Percentiles rank a stretch among this genome's conserved stretches.
Evolutionary conservation across 2,113 vertebrate genomes (phyloP).

Genomic region (Sapayoa aenigma): DNA sequence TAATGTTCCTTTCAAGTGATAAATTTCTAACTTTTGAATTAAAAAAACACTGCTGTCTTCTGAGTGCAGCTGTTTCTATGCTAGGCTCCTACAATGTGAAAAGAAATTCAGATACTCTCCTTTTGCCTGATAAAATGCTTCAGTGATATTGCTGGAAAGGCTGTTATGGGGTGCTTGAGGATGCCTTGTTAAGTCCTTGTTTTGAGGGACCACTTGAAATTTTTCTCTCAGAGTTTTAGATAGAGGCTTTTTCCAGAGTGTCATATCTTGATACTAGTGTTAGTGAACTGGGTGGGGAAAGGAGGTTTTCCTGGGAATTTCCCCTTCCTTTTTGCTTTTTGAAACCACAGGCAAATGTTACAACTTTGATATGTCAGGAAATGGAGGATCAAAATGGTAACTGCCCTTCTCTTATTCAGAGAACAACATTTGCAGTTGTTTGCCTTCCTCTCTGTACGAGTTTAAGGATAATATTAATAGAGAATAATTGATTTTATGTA

Average conservation of each 20-base stretch:
- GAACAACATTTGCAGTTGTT: not conserved
- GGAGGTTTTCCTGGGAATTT: not conserved
- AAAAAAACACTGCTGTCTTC: not conserved
- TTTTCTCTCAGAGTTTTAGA: not conserved
- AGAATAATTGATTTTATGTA: not conserved
- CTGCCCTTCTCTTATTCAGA: not conserved
- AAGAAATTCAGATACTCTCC: not conserved
- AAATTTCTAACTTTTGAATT: not conserved
- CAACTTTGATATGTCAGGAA: not conserved
- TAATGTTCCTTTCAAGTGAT: not conserved
- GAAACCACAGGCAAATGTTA: not conserved
- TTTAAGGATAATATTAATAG: not conserved
- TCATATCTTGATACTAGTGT: not conserved
- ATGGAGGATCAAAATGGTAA: not conserved
- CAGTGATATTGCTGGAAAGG: not conserved
- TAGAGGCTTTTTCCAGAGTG: not conserved
- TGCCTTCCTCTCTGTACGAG: not conserved
- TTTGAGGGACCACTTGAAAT: not conserved
- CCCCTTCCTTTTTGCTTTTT: not conserved
- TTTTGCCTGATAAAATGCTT: not conserved
- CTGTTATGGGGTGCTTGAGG: not conserved
- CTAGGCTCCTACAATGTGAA: not conserved
- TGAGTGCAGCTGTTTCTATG: not conserved
- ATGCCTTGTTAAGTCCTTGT: not conserved
- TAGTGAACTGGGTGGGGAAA: not conserved